Percentiles rank a stretch among this genome's conserved stretches.
Conservation (phyloP, 2,797 vertebrate genomes). For the Cryptoprocta ferox region DNA sequence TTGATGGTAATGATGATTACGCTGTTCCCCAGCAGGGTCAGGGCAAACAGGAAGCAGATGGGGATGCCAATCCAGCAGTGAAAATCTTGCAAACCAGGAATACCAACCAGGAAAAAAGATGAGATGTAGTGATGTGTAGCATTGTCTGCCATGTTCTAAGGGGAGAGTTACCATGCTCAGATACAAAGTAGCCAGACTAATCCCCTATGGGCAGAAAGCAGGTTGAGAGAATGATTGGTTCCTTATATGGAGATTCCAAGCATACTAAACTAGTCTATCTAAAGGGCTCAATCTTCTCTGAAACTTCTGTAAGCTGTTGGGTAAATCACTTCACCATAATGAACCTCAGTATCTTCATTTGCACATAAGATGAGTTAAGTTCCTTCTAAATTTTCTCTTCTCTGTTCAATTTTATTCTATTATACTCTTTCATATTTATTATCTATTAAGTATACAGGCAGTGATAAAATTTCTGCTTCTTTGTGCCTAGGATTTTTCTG, state of each 20-base stretch:
- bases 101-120: conserved; percentile 70
- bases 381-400: neutral
- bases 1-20: conserved; percentile 85
- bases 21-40: conserved; percentile 85
- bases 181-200: neutral
- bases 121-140: neutral
- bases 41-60: conserved; percentile 66
- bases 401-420: neutral
- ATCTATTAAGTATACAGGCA: neutral
- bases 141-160: conserved; percentile 61
- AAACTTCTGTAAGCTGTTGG: neutral
- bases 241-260: neutral
- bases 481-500: neutral
- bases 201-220: neutral
- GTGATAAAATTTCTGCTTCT: neutral
- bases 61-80: conserved; percentile 70
- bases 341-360: neutral
- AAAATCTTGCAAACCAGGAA: conserved; percentile 66
- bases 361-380: neutral
- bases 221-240: neutral
- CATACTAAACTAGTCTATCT: neutral
- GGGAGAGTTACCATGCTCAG: neutral
- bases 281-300: neutral
- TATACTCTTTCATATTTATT: neutral
- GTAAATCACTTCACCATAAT: neutral